phyloP scores from a whole-genome alignment of 2,888 invertebrate genomes.

The Dasysyrphus tricinctus region DNA sequence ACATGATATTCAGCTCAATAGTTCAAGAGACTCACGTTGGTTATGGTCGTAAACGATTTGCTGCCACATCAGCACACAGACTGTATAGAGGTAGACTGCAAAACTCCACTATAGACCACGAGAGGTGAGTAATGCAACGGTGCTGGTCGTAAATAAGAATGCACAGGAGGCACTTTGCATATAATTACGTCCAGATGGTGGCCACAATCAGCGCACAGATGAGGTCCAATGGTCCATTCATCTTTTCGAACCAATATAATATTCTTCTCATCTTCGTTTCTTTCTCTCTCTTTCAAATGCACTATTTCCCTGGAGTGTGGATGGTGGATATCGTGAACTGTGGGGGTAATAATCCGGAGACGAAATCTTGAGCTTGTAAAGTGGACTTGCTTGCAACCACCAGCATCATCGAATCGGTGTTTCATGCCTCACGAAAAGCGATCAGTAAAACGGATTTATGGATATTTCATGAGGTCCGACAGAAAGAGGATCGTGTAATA shows the following conservation, averaged over 20 bases:
- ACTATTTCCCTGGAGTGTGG: slow-evolving; percentile 6
- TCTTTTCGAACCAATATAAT: slow-evolving; percentile 48
- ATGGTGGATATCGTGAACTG: slow-evolving; percentile 46
- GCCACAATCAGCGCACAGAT: slow-evolving; percentile 70
- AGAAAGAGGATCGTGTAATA: slow-evolving; percentile 72
- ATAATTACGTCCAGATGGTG: slow-evolving; percentile 75
- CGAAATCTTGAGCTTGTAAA: slow-evolving; percentile 26
- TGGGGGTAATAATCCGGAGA: slow-evolving; percentile 34
- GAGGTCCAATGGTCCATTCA: slow-evolving; percentile 72
- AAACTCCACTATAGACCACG: neutral
- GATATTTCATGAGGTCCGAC: slow-evolving; percentile 66
- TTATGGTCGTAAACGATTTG: slow-evolving; percentile 33
- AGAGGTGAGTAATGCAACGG: slow-evolving; percentile 67
- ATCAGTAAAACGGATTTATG: slow-evolving; percentile 73
- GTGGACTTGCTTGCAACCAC: slow-evolving; percentile 51
- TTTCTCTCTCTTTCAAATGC: neutral
- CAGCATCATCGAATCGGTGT: slow-evolving; percentile 39
- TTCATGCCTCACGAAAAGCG: slow-evolving; percentile 71
- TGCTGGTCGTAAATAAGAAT: slow-evolving; percentile 65
- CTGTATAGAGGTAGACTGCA: neutral
- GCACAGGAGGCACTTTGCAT: slow-evolving; percentile 70
- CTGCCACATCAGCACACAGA: slow-evolving; percentile 27
- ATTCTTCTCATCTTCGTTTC: slow-evolving; percentile 5
- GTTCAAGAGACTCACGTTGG: slow-evolving; percentile 27
- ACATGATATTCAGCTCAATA: slow-evolving; percentile 35